phyloP scores from a whole-genome alignment of 1,140 invertebrate genomes.

The Drosophila subobscura region DNA sequence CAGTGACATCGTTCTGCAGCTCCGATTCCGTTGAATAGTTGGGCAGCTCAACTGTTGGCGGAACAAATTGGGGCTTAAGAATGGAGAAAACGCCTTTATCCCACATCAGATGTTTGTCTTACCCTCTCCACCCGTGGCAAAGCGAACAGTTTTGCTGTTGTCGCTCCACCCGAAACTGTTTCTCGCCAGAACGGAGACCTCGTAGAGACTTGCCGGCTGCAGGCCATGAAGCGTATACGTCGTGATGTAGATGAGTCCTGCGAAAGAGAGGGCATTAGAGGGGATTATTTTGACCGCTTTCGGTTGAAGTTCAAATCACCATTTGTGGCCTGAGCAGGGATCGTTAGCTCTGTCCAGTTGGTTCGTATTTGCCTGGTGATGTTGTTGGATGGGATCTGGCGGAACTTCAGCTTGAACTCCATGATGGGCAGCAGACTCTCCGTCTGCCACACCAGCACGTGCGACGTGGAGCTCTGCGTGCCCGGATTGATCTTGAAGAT shows the following conservation, averaged over 20 bases:
- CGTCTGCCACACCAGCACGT: slow-evolving; percentile 89
- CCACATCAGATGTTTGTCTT: slow-evolving; percentile 29
- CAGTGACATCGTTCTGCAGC: slow-evolving; percentile 55
- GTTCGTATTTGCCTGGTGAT: slow-evolving; percentile 42
- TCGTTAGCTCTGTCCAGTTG: slow-evolving; percentile 87
- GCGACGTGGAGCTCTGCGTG: slow-evolving; percentile 83
- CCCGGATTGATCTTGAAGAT: slow-evolving; percentile 85
- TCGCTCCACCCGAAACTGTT: slow-evolving; percentile 89
- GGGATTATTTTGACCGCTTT: background rate
- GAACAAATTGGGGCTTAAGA: background rate
- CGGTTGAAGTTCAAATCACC: slow-evolving; percentile 42
- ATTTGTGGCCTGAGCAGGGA: slow-evolving; percentile 86
- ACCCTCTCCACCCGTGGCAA: slow-evolving; percentile 87
- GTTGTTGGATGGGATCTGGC: slow-evolving; percentile 81
- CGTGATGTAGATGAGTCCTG: slow-evolving; percentile 87
- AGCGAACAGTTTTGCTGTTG: slow-evolving; percentile 86
- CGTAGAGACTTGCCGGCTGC: slow-evolving; percentile 86
- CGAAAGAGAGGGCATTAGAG: background rate
- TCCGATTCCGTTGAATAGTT: slow-evolving; percentile 82
- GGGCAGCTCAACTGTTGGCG: slow-evolving; percentile 67
- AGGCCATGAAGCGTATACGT: slow-evolving; percentile 88
- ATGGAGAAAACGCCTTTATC: background rate
- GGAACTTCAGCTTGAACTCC: slow-evolving; percentile 88
- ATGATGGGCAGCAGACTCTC: slow-evolving; percentile 88
- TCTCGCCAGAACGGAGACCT: slow-evolving; percentile 87